phyloP scores from a whole-genome alignment of 2,113 vertebrate genomes.

The Myrmecophaga tridactyla region DNA sequence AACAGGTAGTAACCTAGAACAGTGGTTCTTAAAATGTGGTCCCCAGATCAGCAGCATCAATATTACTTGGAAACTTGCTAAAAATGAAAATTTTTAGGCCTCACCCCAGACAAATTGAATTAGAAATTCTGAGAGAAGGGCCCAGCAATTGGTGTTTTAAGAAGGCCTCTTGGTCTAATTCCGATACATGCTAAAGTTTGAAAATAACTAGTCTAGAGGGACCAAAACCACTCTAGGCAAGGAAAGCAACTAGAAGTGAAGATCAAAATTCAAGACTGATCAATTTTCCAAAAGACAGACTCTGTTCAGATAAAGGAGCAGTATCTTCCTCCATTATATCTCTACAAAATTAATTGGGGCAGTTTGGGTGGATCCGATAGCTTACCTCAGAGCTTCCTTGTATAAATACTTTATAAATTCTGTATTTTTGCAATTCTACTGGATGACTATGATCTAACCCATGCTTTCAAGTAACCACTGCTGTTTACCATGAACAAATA shows the following conservation, averaged over 20 bases:
- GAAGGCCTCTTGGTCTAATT: constrained; percentile 4
- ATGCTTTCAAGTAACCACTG: constrained; percentile 52
- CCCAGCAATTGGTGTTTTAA: background rate
- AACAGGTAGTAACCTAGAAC: background rate
- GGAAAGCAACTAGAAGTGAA: background rate
- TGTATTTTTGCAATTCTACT: constrained; percentile 12
- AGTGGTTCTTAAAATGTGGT: background rate
- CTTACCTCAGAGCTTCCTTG: background rate
- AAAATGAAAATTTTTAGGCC: background rate
- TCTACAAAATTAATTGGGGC: background rate
- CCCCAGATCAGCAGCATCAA: background rate
- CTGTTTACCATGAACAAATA: constrained; percentile 39
- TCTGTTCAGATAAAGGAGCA: background rate
- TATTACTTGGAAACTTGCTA: background rate
- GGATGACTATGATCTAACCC: constrained; percentile 23
- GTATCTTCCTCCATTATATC: background rate
- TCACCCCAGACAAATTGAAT: background rate
- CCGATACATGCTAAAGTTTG: background rate
- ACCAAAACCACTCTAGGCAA: background rate
- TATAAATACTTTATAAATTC: background rate
- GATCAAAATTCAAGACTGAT: background rate
- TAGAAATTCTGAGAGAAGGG: background rate
- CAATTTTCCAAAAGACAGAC: constrained; percentile 18
- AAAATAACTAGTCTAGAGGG: background rate
- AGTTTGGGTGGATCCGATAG: background rate